A percentile compares a stretch with the other conserved stretches of the same genome.
These are phyloP conservation scores for Lordiphosa clarofinis DNA, from an alignment of 1,140 invertebrate species.

Conservation along the genomic window DNA sequence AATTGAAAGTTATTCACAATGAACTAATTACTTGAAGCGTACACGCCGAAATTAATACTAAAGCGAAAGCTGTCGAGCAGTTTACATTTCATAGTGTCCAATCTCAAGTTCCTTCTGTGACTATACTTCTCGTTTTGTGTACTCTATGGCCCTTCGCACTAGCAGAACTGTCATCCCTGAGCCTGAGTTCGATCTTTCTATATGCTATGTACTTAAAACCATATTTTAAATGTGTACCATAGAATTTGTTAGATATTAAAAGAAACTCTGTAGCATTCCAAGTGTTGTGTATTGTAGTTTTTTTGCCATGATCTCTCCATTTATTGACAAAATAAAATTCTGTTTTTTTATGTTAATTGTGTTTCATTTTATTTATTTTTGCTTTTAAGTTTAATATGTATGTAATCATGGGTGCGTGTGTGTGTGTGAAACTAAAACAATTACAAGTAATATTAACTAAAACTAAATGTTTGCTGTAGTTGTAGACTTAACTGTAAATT, in stretches of 20 bases:
- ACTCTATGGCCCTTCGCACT: conserved; percentile 7
- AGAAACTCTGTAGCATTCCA: conserved; percentile 29
- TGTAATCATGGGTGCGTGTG: conserved; percentile 25
- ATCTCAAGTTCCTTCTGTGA: no score
- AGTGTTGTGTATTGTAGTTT: conserved; percentile 26
- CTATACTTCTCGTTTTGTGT: neutral
- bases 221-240: conserved; percentile 33
- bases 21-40: no score
- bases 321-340: conserved; percentile 9
- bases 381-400: conserved; percentile 25
- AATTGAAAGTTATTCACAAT: no score
- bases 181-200: conserved; percentile 41
- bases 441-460: conserved; percentile 58
- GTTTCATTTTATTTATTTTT: conserved; percentile 69
- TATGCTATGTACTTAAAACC: conserved; percentile 33
- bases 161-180: conserved; percentile 32
- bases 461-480: conserved; percentile 51
- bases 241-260: conserved; percentile 41
- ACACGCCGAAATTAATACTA: no score
- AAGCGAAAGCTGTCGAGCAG: no score
- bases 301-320: conserved; percentile 50
- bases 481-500: conserved; percentile 67
- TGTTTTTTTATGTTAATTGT: conserved; percentile 52
- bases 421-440: conserved; percentile 44
- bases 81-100: no score